A percentile compares a stretch with the other conserved stretches of the same genome.
phyloP scores from a whole-genome alignment of 37 sponge, comb jelly and placozoan species.

The Chondrilla cf. caribensis region DNA sequence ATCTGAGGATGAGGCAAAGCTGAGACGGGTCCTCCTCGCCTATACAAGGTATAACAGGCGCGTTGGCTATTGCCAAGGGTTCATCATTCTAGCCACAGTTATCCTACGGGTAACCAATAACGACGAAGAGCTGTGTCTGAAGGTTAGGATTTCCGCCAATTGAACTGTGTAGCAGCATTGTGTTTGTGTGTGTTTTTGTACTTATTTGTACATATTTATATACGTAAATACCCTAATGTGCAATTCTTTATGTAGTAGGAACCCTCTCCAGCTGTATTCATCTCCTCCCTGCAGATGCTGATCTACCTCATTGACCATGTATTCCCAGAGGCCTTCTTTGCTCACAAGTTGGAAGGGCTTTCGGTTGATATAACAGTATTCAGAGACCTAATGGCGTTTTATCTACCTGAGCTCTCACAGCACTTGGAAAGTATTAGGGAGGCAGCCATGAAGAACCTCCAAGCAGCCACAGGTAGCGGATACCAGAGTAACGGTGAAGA shows the following conservation, averaged over 20 bases:
- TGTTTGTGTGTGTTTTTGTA: neutral
- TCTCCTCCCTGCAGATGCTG: constrained; percentile 69
- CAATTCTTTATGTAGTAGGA: no score
- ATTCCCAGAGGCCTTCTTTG: constrained; percentile 84
- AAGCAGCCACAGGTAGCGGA: neutral
- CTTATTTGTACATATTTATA: neutral
- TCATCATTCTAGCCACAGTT: constrained; percentile 83
- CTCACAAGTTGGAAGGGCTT: constrained; percentile 75
- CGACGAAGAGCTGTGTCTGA: constrained; percentile 69
- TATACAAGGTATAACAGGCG: constrained; percentile 83
- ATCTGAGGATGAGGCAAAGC: constrained; percentile 54
- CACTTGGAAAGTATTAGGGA: constrained; percentile 59
- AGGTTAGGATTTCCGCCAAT: constrained; percentile 32
- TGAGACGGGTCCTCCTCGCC: constrained; percentile 79
- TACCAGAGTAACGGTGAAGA: neutral
- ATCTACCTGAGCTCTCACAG: constrained; percentile 66
- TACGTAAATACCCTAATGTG: no score
- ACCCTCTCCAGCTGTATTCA: no score
- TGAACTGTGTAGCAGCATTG: no score
- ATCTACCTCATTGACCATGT: constrained; percentile 76
- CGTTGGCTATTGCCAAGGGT: constrained; percentile 91
- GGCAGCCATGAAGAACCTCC: constrained; percentile 29
- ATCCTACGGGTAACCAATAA: constrained; percentile 77
- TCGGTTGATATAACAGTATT: constrained; percentile 79
- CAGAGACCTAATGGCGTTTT: constrained; percentile 54